Evolutionary conservation across 2,888 invertebrate genomes (phyloP).

Genomic region (Lapara coniferarum): DNA sequence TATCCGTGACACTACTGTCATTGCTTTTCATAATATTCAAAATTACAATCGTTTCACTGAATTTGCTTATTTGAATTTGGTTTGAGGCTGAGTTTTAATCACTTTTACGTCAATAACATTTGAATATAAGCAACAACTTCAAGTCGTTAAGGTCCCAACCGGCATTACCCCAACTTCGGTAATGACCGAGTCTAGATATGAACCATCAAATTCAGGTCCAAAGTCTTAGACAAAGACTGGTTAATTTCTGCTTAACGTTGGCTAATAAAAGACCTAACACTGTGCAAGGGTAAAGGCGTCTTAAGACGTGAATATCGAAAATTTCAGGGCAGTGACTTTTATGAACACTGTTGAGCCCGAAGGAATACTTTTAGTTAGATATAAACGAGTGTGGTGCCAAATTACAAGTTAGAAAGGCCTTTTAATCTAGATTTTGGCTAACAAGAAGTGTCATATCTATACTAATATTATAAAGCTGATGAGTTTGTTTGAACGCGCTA

Average conservation of each 20-base stretch:
- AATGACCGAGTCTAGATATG: constrained; percentile 2
- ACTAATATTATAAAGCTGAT: too few species aligned
- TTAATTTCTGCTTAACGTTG: constrained; percentile 26
- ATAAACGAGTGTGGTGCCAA: neutral
- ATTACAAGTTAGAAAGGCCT: neutral
- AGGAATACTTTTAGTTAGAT: neutral
- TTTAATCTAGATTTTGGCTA: neutral
- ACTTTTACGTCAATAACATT: neutral
- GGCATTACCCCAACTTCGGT: neutral
- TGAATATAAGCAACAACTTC: neutral
- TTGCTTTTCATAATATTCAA: too few species aligned
- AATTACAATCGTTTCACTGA: too few species aligned
- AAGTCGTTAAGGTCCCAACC: neutral
- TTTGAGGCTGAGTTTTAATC: too few species aligned
- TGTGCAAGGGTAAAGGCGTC: neutral
- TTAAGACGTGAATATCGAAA: neutral
- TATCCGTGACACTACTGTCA: too few species aligned
- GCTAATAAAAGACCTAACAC: constrained; percentile 33
- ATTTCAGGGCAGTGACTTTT: constrained; percentile 1
- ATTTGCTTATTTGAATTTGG: too few species aligned
- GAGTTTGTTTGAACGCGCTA: too few species aligned
- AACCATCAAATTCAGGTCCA: neutral
- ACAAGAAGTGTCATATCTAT: neutral
- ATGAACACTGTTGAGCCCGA: neutral
- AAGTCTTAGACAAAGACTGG: neutral